Conservation (phyloP, 2,888 invertebrate genomes). For the Syritta pipiens region DNA sequence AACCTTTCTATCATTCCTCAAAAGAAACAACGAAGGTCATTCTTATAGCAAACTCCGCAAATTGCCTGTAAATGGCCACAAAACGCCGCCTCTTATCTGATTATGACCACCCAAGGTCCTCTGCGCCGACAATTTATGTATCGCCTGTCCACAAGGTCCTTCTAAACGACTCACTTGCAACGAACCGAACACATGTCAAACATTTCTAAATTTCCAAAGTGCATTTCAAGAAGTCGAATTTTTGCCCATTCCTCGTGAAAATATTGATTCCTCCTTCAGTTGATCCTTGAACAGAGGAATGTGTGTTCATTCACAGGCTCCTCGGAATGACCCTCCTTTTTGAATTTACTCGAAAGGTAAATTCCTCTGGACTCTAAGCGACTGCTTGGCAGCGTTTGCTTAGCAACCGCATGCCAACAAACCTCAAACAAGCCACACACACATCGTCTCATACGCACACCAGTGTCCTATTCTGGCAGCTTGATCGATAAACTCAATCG, state of each 20-base stretch:
- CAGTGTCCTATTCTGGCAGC: constrained; percentile 32
- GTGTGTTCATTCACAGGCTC: too few relatives aligned
- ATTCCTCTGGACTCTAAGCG: constrained; percentile 28
- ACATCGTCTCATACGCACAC: neutral
- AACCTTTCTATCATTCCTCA: too few relatives aligned
- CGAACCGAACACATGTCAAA: neutral
- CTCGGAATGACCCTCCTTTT: constrained; percentile 31
- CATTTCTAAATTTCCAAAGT: neutral
- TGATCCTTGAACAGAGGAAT: constrained; percentile 15
- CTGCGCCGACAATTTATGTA: too few relatives aligned
- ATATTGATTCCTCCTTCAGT: neutral
- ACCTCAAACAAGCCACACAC: neutral
- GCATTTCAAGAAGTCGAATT: constrained; percentile 23
- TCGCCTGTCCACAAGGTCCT: neutral
- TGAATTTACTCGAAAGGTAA: constrained; percentile 13
- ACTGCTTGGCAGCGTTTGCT: neutral
- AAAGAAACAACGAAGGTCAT: too few relatives aligned
- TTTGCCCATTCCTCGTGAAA: too few relatives aligned
- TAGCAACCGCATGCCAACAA: constrained; percentile 53
- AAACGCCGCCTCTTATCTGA: too few relatives aligned
- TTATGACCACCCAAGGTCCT: too few relatives aligned
- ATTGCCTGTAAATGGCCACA: too few relatives aligned
- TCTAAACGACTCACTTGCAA: neutral
- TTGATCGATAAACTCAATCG: constrained; percentile 65
- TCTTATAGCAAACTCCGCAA: too few relatives aligned